Base-by-base conservation (phyloP, 2,888 invertebrate genomes). In the Tricholauxania praeusta region DNA sequence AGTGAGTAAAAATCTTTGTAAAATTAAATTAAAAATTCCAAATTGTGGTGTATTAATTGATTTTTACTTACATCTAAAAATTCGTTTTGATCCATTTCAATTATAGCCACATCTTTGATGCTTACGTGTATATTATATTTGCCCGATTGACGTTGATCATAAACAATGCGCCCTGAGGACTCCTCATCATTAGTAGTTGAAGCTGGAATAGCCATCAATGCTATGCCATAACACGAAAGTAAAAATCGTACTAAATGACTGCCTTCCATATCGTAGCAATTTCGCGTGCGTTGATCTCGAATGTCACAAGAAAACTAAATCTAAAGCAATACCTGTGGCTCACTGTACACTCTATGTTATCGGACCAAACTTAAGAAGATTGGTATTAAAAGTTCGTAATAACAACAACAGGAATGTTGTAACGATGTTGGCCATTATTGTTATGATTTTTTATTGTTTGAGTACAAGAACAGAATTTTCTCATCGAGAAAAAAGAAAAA, bases 81-180 rank as follows among this genome's bases (percentile, higher is more conserved):
- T 67, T 83, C 83, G 77, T 85, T 86, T 67, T 81, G 81, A 74
- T 82, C 84, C 79, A 87, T 80, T 81, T 86, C 93, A 80, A 94
- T 89, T 80, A 95, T 90, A 81, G 93, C 91, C 76, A 95, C 89
- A 86, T 94, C 93, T 87, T 94, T 94, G 77, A 95, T 88, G 85
- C 93, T 93, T 76, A 95, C 89, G 83, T 93, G 93, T 78, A 95
- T 91, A 86, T 95, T 95, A 78, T 93, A 89, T 79, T 93, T 92
- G 22, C 95, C 95, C 5, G 90, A 91, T 88, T 95, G 95, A 60
- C 92, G 90, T 86, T 95, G 94, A 85, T 95, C 94, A 86, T 83
- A 85, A 52, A 83, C 57, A 63, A 81, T 74, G 88, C 90, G 72
- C 82, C 85, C 60, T 82, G 80, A 72, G 15, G 69, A 72, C 17